Conservation (phyloP, 37 sponge, comb jelly and placozoan species). For the Petrosia ficiformis region DNA sequence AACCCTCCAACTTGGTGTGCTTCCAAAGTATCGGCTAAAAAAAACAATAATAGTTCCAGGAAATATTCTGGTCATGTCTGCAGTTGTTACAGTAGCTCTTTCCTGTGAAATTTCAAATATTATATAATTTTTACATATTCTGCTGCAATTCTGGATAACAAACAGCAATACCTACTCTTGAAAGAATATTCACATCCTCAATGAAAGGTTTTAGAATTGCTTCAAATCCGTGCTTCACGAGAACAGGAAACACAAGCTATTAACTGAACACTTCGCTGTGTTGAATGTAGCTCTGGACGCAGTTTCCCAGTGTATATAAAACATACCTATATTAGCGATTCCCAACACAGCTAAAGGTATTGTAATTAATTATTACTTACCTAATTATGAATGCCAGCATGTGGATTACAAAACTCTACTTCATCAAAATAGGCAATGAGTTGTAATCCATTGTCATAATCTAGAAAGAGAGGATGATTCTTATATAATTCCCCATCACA, state of each 20-base stretch:
- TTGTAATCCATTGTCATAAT: slow-evolving; percentile 6
- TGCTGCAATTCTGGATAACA: too few relatives aligned
- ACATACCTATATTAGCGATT: slow-evolving; percentile 19
- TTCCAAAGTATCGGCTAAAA: slow-evolving; percentile 41
- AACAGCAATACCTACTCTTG: slow-evolving; percentile 3
- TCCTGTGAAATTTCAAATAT: not conserved
- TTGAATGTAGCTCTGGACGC: slow-evolving; percentile 8
- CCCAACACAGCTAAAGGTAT: too few relatives aligned
- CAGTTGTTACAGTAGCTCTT: not conserved
- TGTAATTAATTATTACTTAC: too few relatives aligned
- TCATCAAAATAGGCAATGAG: slow-evolving; percentile 22
- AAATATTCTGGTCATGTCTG: not conserved
- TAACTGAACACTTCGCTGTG: slow-evolving; percentile 24
- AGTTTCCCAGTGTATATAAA: too few relatives aligned
- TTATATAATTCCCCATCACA: slow-evolving; percentile 22
- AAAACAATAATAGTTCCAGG: slow-evolving; percentile 4
- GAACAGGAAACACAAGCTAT: slow-evolving; percentile 30
- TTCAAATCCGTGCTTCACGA: slow-evolving; percentile 29
- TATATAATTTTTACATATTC: too few relatives aligned
- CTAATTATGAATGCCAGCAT: slow-evolving; percentile 21
- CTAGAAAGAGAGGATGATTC: not conserved
- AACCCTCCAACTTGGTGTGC: slow-evolving; percentile 35
- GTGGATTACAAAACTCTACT: slow-evolving; percentile 18
- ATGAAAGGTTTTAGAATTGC: slow-evolving; percentile 20
- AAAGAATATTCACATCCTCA: slow-evolving; percentile 21